Conservation (phyloP, 2,797 vertebrate species). For the Pampus argenteus region DNA sequence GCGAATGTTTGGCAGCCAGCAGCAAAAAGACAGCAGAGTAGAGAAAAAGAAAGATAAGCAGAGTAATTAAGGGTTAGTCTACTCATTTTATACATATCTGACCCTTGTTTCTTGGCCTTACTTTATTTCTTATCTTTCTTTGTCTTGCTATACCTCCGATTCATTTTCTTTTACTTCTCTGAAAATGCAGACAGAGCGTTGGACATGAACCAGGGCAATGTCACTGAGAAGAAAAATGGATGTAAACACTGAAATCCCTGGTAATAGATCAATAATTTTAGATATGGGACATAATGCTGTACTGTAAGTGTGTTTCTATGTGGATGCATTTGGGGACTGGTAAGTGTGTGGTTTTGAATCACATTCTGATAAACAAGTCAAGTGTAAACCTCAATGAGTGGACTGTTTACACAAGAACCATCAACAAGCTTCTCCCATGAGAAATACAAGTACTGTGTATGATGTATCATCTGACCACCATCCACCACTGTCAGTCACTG, state of each 20-base stretch:
- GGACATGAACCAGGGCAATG: conserved; percentile 8
- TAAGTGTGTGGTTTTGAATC: conserved; percentile 7
- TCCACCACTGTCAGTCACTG: conserved; percentile 21
- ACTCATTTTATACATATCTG: background rate
- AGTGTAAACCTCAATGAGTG: conserved; percentile 14
- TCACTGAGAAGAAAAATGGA: conserved; percentile 11
- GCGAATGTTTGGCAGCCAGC: no score
- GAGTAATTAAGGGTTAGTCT: background rate
- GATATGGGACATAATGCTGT: background rate
- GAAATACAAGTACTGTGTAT: conserved; percentile 15
- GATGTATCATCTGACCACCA: conserved; percentile 45
- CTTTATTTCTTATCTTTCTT: background rate
- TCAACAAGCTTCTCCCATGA: conserved; percentile 30
- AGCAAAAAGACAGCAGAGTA: background rate
- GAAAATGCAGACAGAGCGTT: no score
- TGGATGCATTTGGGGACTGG: background rate
- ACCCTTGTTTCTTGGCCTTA: background rate
- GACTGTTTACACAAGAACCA: conserved; percentile 44
- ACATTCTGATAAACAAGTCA: conserved; percentile 39
- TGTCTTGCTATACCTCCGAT: background rate
- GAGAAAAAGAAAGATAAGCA: background rate
- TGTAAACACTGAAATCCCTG: conserved; percentile 3
- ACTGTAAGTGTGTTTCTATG: background rate
- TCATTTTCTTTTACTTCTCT: background rate
- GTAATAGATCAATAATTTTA: conserved; percentile 10